Base-by-base conservation (phyloP, 2,888 invertebrate genomes). In the Polyploca ridens region DNA sequence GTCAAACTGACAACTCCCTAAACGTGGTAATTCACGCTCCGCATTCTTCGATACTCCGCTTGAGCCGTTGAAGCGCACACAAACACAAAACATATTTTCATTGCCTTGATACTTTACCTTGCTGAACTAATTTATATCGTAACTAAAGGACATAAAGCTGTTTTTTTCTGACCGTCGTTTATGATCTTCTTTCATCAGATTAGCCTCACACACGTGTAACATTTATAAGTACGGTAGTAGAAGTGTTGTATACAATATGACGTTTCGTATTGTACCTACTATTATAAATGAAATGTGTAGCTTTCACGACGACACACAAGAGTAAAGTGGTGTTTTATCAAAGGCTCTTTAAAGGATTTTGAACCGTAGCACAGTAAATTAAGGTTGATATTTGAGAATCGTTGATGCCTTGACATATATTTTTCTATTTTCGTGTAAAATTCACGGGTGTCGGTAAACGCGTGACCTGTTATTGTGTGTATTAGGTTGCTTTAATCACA, bases 401-500 rank as follows among this genome's bases (percentile, higher is more conserved):
- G 13, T 8, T 14, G 3, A 5, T n/a, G 14, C 63, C 63, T 46
- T 19, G 1, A 14, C 46, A 62, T 58, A 62, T 49, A 65, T 65
- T 72, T 62, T 65, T 63, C 77, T 82, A 81, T 82, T 87, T 86
- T 78, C 72, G 75, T 81, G 70, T 73, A 72, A 70, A 76, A 80
- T 79, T 77, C 73, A 83, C 81, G 84, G 88, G 89, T 90, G 91
- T 90, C 85, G 88, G 92, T 89, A 91, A 90, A 87, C 88, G 92
- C 89, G 89, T 91, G 93, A 92, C 92, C 92, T 91, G 93, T 93
- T 93, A 91, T 91, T 93, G 93, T 93, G 91, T 93, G 92, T 92
- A 93, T 93, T 93, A 90, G 92, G 92, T 90, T 92, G 90, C 88
- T 90, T 93, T 93, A 93, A 93, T 94, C 93, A 94, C 93, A 92